Evolutionary conservation across 2,797 vertebrate genomes (phyloP).

Genomic region (Bradypus variegatus): DNA sequence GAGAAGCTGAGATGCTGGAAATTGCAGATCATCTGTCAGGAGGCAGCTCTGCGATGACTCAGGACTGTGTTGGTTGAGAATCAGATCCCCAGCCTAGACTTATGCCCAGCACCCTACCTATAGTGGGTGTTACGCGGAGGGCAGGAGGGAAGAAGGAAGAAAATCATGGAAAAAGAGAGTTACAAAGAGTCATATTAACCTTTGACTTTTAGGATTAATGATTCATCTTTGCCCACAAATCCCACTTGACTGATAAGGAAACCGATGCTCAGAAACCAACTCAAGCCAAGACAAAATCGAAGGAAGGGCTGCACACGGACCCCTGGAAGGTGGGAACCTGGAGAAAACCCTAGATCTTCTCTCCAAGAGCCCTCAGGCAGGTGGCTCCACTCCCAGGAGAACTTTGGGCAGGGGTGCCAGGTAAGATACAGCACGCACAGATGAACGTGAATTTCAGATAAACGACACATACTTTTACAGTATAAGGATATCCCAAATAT

Average conservation of each 20-base stretch:
- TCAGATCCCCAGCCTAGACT: background rate
- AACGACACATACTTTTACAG: background rate
- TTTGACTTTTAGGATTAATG: background rate
- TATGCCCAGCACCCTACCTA: rapidly evolving
- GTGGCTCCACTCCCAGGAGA: background rate
- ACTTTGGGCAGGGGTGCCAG: background rate
- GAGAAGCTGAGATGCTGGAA: slow-evolving; percentile 23
- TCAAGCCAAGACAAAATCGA: background rate
- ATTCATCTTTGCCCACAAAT: background rate
- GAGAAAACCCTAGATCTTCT: background rate
- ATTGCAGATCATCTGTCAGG: slow-evolving; percentile 9
- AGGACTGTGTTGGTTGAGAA: background rate
- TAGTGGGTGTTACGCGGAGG: background rate
- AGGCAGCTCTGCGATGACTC: slow-evolving; percentile 32
- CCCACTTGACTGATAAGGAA: background rate
- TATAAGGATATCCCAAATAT: background rate
- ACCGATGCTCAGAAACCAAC: background rate
- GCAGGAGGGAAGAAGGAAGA: background rate
- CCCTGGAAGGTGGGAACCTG: background rate
- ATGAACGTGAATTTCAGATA: background rate
- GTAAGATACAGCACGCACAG: background rate
- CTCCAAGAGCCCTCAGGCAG: background rate
- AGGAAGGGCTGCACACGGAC: background rate
- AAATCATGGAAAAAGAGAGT: background rate
- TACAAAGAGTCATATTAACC: background rate